Base-by-base conservation (phyloP, 1,140 invertebrate species). In the Catajapyx aquilonaris region DNA sequence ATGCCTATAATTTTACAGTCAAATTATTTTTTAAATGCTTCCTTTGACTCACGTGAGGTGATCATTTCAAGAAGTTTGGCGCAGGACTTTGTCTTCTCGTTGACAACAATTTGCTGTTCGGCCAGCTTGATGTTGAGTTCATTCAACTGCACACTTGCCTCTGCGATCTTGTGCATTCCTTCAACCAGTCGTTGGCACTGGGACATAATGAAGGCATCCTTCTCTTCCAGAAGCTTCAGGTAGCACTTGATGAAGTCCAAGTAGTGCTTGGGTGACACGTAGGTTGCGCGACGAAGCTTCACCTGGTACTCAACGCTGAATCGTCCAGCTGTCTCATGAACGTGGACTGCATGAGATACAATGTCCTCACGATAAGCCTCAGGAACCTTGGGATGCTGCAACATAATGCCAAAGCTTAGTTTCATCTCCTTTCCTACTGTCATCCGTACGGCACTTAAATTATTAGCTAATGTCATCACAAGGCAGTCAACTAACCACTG, bases 191-290 rank as follows among this genome's bases (percentile, higher is more conserved):
- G 59, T 44, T 76, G 66, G 52, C 68, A 76, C 66, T 74, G 45
- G 21, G 63, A 58, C 7, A 66, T 56, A 45, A 74, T 76, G 45
- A 59, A 74, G 18, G 64, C 56, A 48, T 74, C 65, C 46, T 75
- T 70, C 45, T 76, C 73, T 34, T 76, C 66, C 2, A 90, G 51
- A 4, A 88, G 54, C 41, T 64, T 65, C 1, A 84, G 47, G 48
- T 87, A 90, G 1, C 68, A 73, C 34, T 70, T 70, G 25, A 90
- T 76, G 42, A 72, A 87, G 53, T 88, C 83, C 41, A 90, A 57
- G 51, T 81, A 93, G 50, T 90, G 84, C 44, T 84, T 87, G 1
- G 85, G 85, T 3, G 84, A 88, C 1, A 88, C 75, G 49, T 76
- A 86, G 56, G 85, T 88, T 48, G 66, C 73, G 28, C 83, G 61